Conservation (phyloP, 2,113 vertebrate species). For the Percina caprodes region DNA sequence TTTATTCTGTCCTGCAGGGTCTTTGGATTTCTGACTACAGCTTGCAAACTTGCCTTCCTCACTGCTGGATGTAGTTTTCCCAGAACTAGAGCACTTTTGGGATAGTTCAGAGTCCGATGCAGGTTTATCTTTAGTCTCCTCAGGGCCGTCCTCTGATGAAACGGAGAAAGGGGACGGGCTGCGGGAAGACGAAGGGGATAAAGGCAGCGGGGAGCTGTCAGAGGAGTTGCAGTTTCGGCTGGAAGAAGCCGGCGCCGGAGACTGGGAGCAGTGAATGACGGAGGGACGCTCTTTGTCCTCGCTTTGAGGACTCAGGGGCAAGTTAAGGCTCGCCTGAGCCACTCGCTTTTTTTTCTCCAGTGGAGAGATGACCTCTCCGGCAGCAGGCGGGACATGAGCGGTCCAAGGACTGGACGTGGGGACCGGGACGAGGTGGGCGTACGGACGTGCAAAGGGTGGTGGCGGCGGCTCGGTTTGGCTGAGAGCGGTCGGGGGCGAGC, state of each 20-base stretch:
- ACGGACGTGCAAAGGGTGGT: constrained; percentile 52
- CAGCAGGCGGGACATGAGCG: constrained; percentile 74
- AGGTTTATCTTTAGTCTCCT: constrained; percentile 48
- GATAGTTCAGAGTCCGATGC: constrained; percentile 37
- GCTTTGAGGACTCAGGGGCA: constrained; percentile 36
- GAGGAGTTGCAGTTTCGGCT: constrained; percentile 72
- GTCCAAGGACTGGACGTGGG: constrained; percentile 66
- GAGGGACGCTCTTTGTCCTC: constrained; percentile 81
- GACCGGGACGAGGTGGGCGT: constrained; percentile 77
- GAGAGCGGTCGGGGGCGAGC: constrained; percentile 44
- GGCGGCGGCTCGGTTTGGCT: constrained; percentile 31
- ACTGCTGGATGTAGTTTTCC: constrained; percentile 31
- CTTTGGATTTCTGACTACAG: constrained; percentile 54
- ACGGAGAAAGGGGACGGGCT: constrained; percentile 81
- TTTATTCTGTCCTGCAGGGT: constrained; percentile 49
- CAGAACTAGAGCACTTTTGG: constrained; percentile 21
- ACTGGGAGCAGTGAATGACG: constrained; percentile 81
- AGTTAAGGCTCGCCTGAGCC: constrained; percentile 89
- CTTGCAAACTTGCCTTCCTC: constrained; percentile 63
- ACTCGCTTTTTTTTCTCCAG: constrained; percentile 95
- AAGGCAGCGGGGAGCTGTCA: constrained; percentile 81
- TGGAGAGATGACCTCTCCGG: constrained; percentile 91
- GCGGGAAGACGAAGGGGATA: constrained; percentile 81
- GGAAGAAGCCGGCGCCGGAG: constrained; percentile 65
- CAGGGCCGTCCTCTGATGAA: constrained; percentile 81